Base-by-base conservation (phyloP, 2,113 vertebrate genomes). In the Chrysochloris asiatica region DNA sequence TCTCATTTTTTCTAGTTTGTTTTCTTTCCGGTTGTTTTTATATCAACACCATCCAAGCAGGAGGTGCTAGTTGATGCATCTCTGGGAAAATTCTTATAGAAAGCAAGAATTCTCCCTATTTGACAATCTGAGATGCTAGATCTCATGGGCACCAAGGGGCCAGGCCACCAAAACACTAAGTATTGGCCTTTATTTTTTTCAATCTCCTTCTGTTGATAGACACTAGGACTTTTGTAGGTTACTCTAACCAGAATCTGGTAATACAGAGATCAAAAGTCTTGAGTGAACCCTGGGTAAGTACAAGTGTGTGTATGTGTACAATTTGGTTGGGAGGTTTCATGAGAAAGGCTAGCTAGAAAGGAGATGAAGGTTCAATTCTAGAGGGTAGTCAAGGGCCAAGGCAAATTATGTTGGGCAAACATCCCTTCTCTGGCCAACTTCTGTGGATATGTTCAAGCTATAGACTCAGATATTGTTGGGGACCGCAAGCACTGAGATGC, bases 1-100 rank as follows among this genome's bases (percentile, higher is more conserved):
- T 86, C 86, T 93, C 26, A 87, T 94, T 95, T 94, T n/a, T 92
- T 96, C 92, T 93, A 50, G n/a, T 89, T 93, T 94, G 75, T 83
- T 96, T 92, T 56, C 69, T 93, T 93, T 93, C 71, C 72, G 78
- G 79, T 94, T 95, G 94, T 90, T 93, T 95, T 90, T 80, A 61
- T 77, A 83, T 88, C 88, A 94, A 52, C 36, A 94, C 24, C 41
- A 73, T 79, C 79, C 33, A 0, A 52, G 71, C 78, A 95, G 79
- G 73, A 81, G 84, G 73, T 79, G 73, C 54, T 89, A 95, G 89
- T 92, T 93, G 86, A 93, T 50, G 90, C 83, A 83, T 88, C 45
- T 80, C 85, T 88, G 52, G 83, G 88, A 78, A 93, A 84, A 77
- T 89, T 86, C 73, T 54, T 72, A 26, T 69, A 38, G 81, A 95